Percentiles rank a stretch among this genome's conserved stretches.
phyloP scores from a whole-genome alignment of 2,113 vertebrate species.

The Edolisoma coerulescens region DNA sequence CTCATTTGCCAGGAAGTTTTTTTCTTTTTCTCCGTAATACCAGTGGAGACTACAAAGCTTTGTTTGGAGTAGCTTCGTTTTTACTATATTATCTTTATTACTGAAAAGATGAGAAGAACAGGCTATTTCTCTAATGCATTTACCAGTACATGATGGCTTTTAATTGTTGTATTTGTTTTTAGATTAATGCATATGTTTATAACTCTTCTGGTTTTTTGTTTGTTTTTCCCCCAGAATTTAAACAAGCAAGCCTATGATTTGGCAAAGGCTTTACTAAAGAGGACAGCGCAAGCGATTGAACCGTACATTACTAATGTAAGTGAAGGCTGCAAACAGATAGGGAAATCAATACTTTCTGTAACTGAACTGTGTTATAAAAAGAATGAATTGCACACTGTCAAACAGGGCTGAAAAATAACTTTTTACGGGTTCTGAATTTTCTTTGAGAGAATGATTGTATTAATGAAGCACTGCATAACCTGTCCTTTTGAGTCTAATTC shows the following conservation, averaged over 20 bases:
- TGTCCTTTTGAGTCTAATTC: neutral
- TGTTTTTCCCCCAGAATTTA: conserved; percentile 80
- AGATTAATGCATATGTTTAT: neutral
- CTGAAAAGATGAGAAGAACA: neutral
- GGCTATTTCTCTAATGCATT: neutral
- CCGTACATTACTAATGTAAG: conserved; percentile 99
- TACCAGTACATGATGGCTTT: neutral
- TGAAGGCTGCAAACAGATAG: neutral
- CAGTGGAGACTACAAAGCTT: neutral
- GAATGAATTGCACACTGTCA: neutral
- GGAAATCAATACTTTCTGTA: neutral
- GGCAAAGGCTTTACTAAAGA: conserved; percentile 96
- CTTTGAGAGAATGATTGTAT: neutral
- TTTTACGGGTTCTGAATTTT: neutral
- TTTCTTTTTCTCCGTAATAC: neutral
- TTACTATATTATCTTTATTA: neutral
- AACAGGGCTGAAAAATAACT: neutral
- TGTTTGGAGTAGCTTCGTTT: neutral
- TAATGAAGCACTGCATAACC: neutral
- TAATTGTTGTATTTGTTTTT: neutral
- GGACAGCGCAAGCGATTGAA: conserved; percentile 96
- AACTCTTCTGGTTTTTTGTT: neutral
- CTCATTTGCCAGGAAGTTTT: neutral
- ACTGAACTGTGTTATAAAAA: neutral
- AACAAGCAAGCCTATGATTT: conserved; percentile 99